Evolutionary conservation across 2,888 invertebrate genomes (phyloP).

Genomic region (Chirona hameri): DNA sequence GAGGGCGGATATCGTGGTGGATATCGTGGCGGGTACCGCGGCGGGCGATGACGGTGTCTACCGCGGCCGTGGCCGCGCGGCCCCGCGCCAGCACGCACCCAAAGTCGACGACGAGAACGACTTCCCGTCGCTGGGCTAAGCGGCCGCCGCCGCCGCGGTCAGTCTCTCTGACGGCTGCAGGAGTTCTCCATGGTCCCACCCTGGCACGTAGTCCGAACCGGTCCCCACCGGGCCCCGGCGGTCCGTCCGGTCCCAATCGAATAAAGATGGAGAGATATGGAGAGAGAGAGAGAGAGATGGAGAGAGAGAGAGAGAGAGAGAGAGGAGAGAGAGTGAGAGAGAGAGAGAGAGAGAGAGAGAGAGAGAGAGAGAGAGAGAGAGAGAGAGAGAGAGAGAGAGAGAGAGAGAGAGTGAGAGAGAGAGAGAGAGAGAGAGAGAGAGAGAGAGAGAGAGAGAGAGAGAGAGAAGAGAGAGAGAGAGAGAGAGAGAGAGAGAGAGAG

Average conservation of each 20-base stretch:
- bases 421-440: too few relatives aligned
- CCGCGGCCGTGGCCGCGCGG: slow-evolving; percentile 34
- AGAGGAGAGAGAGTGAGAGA: background rate
- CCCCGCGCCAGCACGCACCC: slow-evolving; percentile 53
- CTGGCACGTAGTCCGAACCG: slow-evolving; percentile 1
- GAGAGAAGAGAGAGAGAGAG: too few relatives aligned
- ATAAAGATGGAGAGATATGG: background rate
- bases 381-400: background rate
- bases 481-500: background rate
- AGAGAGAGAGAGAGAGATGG: background rate
- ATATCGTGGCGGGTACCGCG: background rate
- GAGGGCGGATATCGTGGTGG: slow-evolving; percentile 38
- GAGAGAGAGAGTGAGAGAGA: background rate
- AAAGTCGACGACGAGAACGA: slow-evolving; percentile 94
- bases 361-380: background rate
- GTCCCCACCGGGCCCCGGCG: background rate
- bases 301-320: background rate
- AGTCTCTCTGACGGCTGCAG: background rate
- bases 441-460: too few relatives aligned
- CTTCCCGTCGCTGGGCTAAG: slow-evolving; percentile 85
- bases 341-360: background rate
- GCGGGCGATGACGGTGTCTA: background rate
- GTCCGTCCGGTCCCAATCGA: background rate
- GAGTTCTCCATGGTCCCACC: slow-evolving; percentile 25
- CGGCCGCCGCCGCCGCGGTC: background rate